These are phyloP conservation scores for Diceros bicornis DNA, from an alignment of 2,797 vertebrate species.

Conservation along the genomic window DNA sequence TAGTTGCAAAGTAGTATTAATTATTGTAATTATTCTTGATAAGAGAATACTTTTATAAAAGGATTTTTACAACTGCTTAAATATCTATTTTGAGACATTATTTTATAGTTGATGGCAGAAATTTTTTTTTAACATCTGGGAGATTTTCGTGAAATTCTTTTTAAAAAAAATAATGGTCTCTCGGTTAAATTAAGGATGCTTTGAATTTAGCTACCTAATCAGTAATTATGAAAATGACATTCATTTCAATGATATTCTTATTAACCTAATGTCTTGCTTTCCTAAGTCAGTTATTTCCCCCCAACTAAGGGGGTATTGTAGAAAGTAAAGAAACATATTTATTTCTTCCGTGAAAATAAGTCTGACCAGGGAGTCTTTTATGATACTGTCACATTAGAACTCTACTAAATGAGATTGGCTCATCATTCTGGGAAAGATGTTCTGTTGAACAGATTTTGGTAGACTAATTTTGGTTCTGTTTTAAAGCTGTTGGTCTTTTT, in stretches of 20 bases:
- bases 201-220: slow-evolving; percentile 13
- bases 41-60: slow-evolving; percentile 67
- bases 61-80: slow-evolving; percentile 60
- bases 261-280: background rate
- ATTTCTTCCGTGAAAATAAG: background rate
- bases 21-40: slow-evolving; percentile 67
- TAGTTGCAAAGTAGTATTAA: slow-evolving; percentile 19
- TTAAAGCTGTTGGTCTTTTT: background rate
- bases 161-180: background rate
- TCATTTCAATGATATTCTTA: background rate
- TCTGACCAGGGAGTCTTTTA: background rate
- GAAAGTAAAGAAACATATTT: background rate
- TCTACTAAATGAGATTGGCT: background rate
- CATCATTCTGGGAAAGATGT: background rate
- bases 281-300: background rate
- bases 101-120: slow-evolving; percentile 56
- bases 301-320: background rate
- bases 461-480: background rate
- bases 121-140: slow-evolving; percentile 27
- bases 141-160: slow-evolving; percentile 56
- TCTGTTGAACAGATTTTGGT: background rate
- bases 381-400: background rate
- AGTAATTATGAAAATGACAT: background rate
- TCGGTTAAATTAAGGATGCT: background rate
- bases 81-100: slow-evolving; percentile 68